Evolutionary conservation across 1,140 invertebrate genomes (phyloP).

Genomic region (Euura lappo): DNA sequence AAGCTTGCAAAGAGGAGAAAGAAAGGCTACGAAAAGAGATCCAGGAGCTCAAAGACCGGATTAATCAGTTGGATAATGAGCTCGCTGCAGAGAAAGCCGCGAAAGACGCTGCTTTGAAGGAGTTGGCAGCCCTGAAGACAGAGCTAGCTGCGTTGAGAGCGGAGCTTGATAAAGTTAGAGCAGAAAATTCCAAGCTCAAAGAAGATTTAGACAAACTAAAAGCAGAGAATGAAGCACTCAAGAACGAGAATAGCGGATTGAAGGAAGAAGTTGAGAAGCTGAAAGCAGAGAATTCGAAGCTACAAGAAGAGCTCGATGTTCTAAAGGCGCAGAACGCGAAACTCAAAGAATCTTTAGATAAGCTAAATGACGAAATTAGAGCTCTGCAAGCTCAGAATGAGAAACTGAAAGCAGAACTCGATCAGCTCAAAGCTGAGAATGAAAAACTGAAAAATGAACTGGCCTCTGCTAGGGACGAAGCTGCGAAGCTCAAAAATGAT

Average conservation of each 20-base stretch:
- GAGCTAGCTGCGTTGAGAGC: conserved; percentile 32
- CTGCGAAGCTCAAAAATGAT: conserved; percentile 18
- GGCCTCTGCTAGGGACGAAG: conserved; percentile 20
- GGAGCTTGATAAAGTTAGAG: conserved; percentile 24
- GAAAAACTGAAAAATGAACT: conserved; percentile 11
- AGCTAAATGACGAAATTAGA: neutral
- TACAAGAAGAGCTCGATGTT: conserved; percentile 21
- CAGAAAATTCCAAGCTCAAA: conserved; percentile 27
- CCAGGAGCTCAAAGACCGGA: conserved; percentile 23
- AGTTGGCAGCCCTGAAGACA: conserved; percentile 33
- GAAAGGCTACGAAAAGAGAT: neutral
- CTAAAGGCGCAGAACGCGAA: conserved; percentile 10
- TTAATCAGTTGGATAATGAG: conserved; percentile 19
- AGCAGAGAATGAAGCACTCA: conserved; percentile 17
- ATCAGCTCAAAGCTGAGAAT: conserved; percentile 15
- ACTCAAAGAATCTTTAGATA: conserved; percentile 16
- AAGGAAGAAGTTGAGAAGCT: conserved; percentile 10
- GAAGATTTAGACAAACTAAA: conserved; percentile 12
- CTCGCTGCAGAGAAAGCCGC: conserved; percentile 18
- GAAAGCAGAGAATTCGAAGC: conserved; percentile 12
- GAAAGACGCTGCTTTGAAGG: conserved; percentile 20
- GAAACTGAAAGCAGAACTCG: conserved; percentile 19
- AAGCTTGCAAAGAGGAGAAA: conserved; percentile 25
- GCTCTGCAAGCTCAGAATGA: conserved; percentile 9
- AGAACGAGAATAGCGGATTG: conserved; percentile 16